phyloP scores from a whole-genome alignment of 2,113 vertebrate genomes.

The Aphelocoma coerulescens region DNA sequence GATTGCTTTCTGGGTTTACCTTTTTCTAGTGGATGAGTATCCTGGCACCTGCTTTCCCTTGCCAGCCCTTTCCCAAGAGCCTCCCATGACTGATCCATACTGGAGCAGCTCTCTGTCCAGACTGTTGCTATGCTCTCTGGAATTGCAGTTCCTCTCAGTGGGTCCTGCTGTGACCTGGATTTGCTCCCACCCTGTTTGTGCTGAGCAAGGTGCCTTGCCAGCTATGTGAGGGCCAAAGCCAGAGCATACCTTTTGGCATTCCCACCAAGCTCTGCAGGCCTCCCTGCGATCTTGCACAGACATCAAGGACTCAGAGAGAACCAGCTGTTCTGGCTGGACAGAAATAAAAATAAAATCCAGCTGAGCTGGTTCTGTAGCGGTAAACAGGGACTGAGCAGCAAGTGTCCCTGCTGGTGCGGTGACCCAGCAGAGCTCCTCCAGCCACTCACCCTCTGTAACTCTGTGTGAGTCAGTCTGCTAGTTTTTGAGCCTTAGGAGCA shows the following conservation, averaged over 20 bases:
- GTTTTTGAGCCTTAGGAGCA: background rate
- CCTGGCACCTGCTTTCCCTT: background rate
- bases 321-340: background rate
- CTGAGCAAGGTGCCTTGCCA: background rate
- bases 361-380: background rate
- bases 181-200: fast-evolving
- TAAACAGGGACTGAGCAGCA: background rate
- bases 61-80: background rate
- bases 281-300: background rate
- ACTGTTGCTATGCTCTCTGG: background rate
- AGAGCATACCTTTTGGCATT: background rate
- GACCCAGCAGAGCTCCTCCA: background rate
- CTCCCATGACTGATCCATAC: background rate
- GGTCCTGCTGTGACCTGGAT: background rate
- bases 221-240: background rate
- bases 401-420: background rate
- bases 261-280: background rate
- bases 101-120: background rate
- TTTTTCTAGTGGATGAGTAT: background rate
- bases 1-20: background rate
- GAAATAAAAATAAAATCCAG: background rate
- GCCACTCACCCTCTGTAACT: background rate
- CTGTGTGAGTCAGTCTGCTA: background rate
- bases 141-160: fast-evolving
- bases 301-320: background rate